Base-by-base conservation (phyloP, 2,797 vertebrate species). In the Fringilla coelebs region DNA sequence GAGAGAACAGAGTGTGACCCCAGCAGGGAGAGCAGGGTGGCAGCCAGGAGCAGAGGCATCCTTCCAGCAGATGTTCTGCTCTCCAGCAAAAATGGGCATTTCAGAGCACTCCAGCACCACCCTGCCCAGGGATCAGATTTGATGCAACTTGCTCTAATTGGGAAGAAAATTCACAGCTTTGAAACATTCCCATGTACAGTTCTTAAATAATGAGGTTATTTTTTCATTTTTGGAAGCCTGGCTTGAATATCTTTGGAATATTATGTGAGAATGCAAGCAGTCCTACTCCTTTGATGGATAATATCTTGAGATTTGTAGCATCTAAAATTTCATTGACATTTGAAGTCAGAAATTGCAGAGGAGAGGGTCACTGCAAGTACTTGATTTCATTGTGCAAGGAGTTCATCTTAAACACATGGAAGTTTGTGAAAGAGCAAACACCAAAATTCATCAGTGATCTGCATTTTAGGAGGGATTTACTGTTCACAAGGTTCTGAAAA, bases 21-120 rank as follows among this genome's bases (percentile, higher is more conserved):
- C 82, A 54, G 87, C 17, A 2, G 91, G 95, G 89, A 85, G 57
- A 52, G 89, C 82, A 26, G 86, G 1, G 21, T 52, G 72, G 87
- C 82, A 71, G 90, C 78, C 87, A 62, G 84, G 74, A 81, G 72
- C 2, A 0, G 81, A 72, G 86, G 78, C 87, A 60, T 31, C 94
- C 84, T 88, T 84, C 77, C 95, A 93, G 86, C 94, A 92, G 83
- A 62, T 88, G 58, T 68, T 75, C 62, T 79, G 78, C 94, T 92
- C 90, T 85, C 83, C 87, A 88, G 76, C 79, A 83, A 67, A 46
- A n/a, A 9, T 0, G 9, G 58, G 60, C 46, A 2, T 82, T 85
- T 41, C 10, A 2, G 63, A 81, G 87, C 45, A 19, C 70, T 78
- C 65, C 92, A 41, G 84, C 60, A 77, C 58, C 38, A 26, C 58